phyloP scores from a whole-genome alignment of 2,113 vertebrate species.

The Anoura caudifer region DNA sequence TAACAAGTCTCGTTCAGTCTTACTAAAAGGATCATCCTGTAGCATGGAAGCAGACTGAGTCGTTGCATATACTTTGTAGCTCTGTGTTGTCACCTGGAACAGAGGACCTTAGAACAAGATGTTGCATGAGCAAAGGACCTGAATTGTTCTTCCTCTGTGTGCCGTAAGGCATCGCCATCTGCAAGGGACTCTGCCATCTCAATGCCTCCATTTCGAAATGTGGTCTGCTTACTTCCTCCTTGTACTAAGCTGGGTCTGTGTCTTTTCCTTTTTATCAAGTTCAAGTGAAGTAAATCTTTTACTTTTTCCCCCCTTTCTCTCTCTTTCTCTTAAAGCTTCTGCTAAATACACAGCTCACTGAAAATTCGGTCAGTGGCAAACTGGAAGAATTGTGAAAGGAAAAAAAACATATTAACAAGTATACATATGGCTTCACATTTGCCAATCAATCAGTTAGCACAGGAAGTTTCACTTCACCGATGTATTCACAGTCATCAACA shows the following conservation, averaged over 20 bases:
- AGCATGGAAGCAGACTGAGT: conserved; percentile 86
- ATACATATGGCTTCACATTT: conserved; percentile 89
- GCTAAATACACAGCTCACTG: conserved; percentile 82
- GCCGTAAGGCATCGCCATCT: conserved; percentile 84
- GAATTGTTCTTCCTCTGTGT: conserved; percentile 84
- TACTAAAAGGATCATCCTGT: conserved; percentile 89
- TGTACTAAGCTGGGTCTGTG: conserved; percentile 83
- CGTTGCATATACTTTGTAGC: conserved; percentile 86
- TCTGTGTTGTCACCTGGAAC: conserved; percentile 85
- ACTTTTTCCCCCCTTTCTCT: neutral
- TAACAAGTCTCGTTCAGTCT: conserved; percentile 93
- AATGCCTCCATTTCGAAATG: conserved; percentile 82
- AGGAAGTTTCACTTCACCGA: conserved; percentile 88
- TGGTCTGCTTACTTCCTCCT: conserved; percentile 85
- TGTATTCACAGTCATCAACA: conserved; percentile 86
- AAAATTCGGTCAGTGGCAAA: conserved; percentile 83
- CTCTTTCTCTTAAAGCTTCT: conserved; percentile 76
- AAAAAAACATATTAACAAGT: conserved; percentile 84
- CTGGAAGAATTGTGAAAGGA: conserved; percentile 85
- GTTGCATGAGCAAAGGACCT: conserved; percentile 94
- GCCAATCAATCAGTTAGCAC: conserved; percentile 91
- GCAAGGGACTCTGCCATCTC: conserved; percentile 81
- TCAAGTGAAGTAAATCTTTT: conserved; percentile 83
- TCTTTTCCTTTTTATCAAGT: conserved; percentile 84
- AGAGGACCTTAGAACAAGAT: conserved; percentile 87